A percentile compares a stretch with the other conserved stretches of the same genome.
Evolutionary conservation across 2,888 invertebrate genomes (phyloP).

Genomic region (Zelleria hepariella): DNA sequence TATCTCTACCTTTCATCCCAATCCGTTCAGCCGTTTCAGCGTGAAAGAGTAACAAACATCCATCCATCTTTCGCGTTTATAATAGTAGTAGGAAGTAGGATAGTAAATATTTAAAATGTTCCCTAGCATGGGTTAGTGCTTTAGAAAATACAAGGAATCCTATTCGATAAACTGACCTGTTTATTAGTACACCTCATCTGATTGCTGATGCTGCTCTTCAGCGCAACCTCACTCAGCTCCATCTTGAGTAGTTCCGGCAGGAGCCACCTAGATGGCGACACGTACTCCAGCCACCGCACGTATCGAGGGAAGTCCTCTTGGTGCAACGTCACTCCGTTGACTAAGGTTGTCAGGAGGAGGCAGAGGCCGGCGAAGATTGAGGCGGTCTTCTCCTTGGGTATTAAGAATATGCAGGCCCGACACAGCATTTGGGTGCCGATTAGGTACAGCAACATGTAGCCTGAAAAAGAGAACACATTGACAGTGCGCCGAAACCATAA

Average conservation of each 20-base stretch:
- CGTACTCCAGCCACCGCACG: conserved; percentile 76
- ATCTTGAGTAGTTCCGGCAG: conserved; percentile 76
- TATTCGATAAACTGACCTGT: conserved; percentile 78
- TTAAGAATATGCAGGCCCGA: conserved; percentile 76
- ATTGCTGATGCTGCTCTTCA: conserved; percentile 65
- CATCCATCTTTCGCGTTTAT: too few relatives aligned
- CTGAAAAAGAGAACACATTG: conserved; percentile 55
- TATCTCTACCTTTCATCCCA: too few relatives aligned
- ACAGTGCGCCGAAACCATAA: too few relatives aligned
- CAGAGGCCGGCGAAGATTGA: conserved; percentile 74
- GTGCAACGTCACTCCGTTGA: conserved; percentile 80
- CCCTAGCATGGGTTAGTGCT: too few relatives aligned
- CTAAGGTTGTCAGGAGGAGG: conserved; percentile 73
- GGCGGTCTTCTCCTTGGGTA: conserved; percentile 76
- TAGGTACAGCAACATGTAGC: conserved; percentile 80
- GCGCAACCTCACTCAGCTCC: conserved; percentile 77
- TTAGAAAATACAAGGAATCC: too few relatives aligned
- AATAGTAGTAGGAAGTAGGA: too few relatives aligned
- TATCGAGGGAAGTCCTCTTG: conserved; percentile 76
- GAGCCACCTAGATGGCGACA: conserved; percentile 82
- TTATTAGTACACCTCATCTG: conserved; percentile 77
- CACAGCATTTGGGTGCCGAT: conserved; percentile 78
- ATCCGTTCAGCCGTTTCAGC: too few relatives aligned
- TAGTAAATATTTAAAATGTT: too few relatives aligned
- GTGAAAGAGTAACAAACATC: too few relatives aligned